These are phyloP conservation scores for Acipenser transmontanus DNA, from an alignment of 2,797 vertebrate genomes.

Conservation along the genomic window DNA sequence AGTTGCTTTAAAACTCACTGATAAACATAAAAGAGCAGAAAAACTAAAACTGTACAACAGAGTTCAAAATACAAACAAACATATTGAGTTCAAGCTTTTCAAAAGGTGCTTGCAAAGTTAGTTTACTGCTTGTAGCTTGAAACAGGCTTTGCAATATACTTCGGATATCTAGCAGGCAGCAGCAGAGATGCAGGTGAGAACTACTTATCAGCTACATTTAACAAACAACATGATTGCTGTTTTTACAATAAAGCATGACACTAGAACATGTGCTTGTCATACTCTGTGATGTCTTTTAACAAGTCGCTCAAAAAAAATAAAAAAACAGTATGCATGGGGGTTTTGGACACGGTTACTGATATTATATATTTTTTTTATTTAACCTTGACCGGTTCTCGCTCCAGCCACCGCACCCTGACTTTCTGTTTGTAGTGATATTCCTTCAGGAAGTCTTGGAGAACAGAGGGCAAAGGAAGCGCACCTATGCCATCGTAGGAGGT, in stretches of 20 bases:
- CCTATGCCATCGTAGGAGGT: slow-evolving; percentile 94
- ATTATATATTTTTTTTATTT: slow-evolving; percentile 59
- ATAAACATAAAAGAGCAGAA: too few relatives aligned
- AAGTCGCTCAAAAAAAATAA: too few relatives aligned
- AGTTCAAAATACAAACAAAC: slow-evolving; percentile 20
- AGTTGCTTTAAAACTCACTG: too few relatives aligned
- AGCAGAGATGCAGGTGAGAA: slow-evolving; percentile 25
- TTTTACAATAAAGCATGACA: slow-evolving; percentile 23
- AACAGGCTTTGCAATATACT: slow-evolving; percentile 43
- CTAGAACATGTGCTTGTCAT: slow-evolving; percentile 54
- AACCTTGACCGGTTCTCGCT: slow-evolving; percentile 88
- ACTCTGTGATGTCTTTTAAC: slow-evolving; percentile 23
- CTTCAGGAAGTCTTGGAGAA: slow-evolving; percentile 97
- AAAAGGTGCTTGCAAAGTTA: slow-evolving; percentile 48
- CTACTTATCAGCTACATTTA: slow-evolving; percentile 30
- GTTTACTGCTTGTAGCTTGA: slow-evolving; percentile 17
- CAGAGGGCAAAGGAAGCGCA: slow-evolving; percentile 82
- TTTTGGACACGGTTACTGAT: too few relatives aligned
- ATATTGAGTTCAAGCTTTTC: slow-evolving; percentile 34
- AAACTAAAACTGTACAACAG: slow-evolving; percentile 35
- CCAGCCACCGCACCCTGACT: slow-evolving; percentile 96
- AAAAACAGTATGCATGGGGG: too few relatives aligned
- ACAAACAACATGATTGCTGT: slow-evolving; percentile 9
- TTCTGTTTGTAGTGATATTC: slow-evolving; percentile 99
- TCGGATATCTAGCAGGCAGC: slow-evolving; percentile 52